These are phyloP conservation scores for Scalopus aquaticus DNA, from an alignment of 2,113 vertebrate species.

Conservation along the genomic window DNA sequence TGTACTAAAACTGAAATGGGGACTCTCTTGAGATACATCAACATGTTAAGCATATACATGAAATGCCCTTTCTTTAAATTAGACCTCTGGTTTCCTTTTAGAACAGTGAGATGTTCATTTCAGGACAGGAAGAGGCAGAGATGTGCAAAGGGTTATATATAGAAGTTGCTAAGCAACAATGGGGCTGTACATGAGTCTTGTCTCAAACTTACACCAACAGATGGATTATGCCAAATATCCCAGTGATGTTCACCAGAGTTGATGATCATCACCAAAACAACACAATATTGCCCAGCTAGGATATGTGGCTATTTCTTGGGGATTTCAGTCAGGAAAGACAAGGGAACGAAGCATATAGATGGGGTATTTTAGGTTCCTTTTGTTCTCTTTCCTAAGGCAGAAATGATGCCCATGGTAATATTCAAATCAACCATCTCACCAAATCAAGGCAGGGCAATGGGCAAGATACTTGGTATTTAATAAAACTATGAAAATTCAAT, in stretches of 20 bases:
- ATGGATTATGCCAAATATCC: constrained; percentile 9
- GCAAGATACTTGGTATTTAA: background rate
- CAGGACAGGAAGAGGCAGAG: background rate
- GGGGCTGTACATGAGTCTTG: background rate
- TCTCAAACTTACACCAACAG: background rate
- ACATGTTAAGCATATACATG: background rate
- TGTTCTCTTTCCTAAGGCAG: background rate
- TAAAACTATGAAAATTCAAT: constrained; percentile 20
- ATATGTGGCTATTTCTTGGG: background rate
- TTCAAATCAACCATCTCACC: background rate
- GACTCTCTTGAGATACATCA: background rate
- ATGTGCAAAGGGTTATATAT: constrained; percentile 9
- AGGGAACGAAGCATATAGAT: background rate
- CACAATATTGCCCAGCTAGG: background rate
- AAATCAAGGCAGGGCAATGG: background rate
- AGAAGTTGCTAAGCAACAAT: constrained; percentile 31
- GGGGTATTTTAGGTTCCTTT: background rate
- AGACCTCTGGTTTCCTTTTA: constrained; percentile 6
- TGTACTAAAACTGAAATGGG: background rate
- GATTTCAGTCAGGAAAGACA: background rate
- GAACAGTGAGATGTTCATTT: constrained; percentile 19
- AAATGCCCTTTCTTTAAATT: background rate
- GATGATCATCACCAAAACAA: background rate
- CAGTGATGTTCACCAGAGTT: background rate
- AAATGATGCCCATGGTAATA: background rate